These are phyloP conservation scores for Diloba caeruleocephala DNA, from an alignment of 2,888 invertebrate species.

Conservation along the genomic window DNA sequence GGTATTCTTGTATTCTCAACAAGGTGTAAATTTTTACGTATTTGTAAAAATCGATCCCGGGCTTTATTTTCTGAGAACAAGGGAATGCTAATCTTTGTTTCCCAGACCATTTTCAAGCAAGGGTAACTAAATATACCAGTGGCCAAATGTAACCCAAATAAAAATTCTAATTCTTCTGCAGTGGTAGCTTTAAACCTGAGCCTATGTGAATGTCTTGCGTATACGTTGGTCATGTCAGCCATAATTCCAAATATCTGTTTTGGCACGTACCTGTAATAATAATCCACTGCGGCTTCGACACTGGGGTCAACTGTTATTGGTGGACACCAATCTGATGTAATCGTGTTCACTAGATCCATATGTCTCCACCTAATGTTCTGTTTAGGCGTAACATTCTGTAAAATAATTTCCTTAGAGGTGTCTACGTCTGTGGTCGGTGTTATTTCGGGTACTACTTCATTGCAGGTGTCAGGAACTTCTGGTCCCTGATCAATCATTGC, in stretches of 20 bases:
- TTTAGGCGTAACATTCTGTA: slow-evolving; percentile 44
- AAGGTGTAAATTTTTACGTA: slow-evolving; percentile 49
- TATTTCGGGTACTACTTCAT: no score
- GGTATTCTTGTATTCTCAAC: slow-evolving; percentile 48
- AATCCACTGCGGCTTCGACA: slow-evolving; percentile 48
- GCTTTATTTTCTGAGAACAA: slow-evolving; percentile 48
- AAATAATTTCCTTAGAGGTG: slow-evolving; percentile 8
- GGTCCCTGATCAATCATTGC: no score
- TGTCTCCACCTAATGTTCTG: slow-evolving; percentile 50
- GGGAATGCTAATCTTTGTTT: slow-evolving; percentile 41
- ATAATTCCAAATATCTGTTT: slow-evolving; percentile 46
- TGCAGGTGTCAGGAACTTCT: no score
- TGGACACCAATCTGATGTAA: slow-evolving; percentile 45
- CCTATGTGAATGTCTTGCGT: slow-evolving; percentile 30
- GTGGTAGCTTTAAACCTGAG: slow-evolving; percentile 44
- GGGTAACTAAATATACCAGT: no score
- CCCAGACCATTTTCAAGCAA: slow-evolving; percentile 51
- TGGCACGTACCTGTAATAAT: slow-evolving; percentile 46
- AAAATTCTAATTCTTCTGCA: slow-evolving; percentile 44
- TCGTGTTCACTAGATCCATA: slow-evolving; percentile 39
- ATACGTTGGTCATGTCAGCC: slow-evolving; percentile 54
- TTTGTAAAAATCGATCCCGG: slow-evolving; percentile 50
- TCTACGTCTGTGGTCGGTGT: no score
- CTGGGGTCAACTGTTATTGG: slow-evolving; percentile 39
- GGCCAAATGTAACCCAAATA: no score